Conservation (phyloP, 2,888 invertebrate genomes). For the Agrilus cyanescens region DNA sequence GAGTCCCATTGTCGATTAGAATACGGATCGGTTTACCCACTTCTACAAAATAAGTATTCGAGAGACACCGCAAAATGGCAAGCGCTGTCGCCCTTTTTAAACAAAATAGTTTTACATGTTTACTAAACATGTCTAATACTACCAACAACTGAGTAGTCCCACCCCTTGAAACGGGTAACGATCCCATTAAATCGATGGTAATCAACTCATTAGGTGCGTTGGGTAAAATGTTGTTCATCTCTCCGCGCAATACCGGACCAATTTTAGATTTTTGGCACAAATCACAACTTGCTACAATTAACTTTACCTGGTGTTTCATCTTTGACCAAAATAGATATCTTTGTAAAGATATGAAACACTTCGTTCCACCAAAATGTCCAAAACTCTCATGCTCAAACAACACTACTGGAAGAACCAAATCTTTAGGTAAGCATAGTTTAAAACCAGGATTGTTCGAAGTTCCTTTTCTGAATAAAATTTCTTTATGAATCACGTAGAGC, state of each 20-base stretch:
- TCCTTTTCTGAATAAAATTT: too few relatives aligned
- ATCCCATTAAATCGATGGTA: constrained; percentile 11
- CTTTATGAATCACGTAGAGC: too few relatives aligned
- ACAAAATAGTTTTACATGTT: constrained; percentile 10
- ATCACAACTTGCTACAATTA: background rate
- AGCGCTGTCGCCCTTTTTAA: constrained; percentile 7
- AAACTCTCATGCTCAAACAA: constrained; percentile 1
- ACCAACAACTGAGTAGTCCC: constrained; percentile 9
- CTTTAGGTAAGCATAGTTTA: too few relatives aligned
- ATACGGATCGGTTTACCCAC: constrained; percentile 2
- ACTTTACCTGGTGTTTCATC: background rate
- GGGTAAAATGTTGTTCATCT: background rate
- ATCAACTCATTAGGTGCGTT: constrained; percentile 2
- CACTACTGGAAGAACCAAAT: too few relatives aligned
- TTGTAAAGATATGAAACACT: constrained; percentile 6
- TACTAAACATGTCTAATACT: constrained; percentile 9
- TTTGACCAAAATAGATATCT: background rate
- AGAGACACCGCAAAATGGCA: constrained; percentile 2
- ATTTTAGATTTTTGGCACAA: background rate
- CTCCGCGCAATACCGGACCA: background rate
- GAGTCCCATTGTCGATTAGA: constrained; percentile 14
- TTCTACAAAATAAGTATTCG: background rate
- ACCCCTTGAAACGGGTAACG: constrained; percentile 5
- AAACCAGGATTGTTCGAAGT: too few relatives aligned
- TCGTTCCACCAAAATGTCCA: constrained; percentile 9